Conservation (phyloP, 2,797 vertebrate genomes). For the Notolepis coatsorum region DNA sequence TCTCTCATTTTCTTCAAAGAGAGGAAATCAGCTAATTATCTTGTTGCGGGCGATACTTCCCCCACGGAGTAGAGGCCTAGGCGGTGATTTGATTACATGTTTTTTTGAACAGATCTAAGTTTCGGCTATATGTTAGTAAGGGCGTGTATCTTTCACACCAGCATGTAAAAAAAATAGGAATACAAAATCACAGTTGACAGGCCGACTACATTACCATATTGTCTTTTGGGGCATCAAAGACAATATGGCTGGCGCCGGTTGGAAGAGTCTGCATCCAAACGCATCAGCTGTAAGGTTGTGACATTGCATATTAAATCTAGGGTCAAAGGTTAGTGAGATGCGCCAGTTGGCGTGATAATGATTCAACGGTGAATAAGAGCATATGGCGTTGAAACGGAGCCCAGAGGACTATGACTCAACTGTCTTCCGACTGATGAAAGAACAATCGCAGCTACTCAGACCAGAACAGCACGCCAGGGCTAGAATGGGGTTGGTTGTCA, state of each 20-base stretch:
- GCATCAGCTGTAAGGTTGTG: constrained; percentile 50
- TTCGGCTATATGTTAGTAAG: no score
- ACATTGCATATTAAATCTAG: constrained; percentile 36
- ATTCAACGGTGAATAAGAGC: constrained; percentile 51
- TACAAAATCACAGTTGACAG: no score
- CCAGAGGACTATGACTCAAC: constrained; percentile 45
- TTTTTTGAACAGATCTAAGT: no score
- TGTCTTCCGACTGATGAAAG: constrained; percentile 50
- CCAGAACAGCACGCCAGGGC: neutral
- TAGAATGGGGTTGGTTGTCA: no score
- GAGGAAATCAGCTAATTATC: neutral
- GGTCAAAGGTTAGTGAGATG: constrained; percentile 59
- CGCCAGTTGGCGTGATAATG: constrained; percentile 65
- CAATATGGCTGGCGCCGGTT: neutral
- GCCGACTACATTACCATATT: constrained; percentile 3
- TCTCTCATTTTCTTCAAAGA: constrained; percentile 50
- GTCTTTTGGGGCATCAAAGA: neutral
- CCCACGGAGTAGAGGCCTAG: no score
- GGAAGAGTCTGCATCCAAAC: constrained; percentile 6
- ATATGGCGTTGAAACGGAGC: constrained; percentile 71
- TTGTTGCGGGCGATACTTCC: no score
- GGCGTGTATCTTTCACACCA: no score
- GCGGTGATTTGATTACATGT: no score
- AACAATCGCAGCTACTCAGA: neutral
- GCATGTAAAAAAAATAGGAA: no score